Evolutionary conservation across 2,113 vertebrate genomes (phyloP).

Genomic region (Genyomyrus donnyi): DNA sequence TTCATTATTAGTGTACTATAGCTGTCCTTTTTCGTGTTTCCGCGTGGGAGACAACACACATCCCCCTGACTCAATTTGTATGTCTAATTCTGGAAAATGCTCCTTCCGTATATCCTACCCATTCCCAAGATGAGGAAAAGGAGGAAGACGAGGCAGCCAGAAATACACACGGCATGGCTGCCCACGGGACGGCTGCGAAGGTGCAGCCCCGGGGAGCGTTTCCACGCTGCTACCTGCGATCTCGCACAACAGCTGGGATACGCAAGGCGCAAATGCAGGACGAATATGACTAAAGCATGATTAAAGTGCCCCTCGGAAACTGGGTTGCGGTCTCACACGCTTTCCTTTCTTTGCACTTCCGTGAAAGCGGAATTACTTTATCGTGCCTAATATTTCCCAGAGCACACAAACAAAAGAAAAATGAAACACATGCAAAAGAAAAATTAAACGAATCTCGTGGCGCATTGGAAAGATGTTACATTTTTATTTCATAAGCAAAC

Average conservation of each 20-base stretch:
- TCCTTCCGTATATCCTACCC: not conserved
- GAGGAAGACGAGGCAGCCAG: not conserved
- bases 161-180: not conserved
- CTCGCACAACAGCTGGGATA: not conserved
- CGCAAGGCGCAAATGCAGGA: not conserved
- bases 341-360: not conserved
- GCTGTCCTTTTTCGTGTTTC: not conserved
- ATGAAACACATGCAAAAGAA: not conserved
- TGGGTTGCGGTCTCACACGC: not conserved
- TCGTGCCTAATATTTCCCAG: slow-evolving; percentile 2
- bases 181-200: not conserved
- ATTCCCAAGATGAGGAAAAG: not conserved
- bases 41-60: not conserved
- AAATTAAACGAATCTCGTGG: not conserved
- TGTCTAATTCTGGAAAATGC: not conserved
- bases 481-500: not conserved
- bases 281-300: not conserved
- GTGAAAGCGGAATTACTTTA: not conserved
- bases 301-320: not conserved
- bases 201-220: not conserved
- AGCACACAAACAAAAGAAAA: not conserved
- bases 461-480: not conserved
- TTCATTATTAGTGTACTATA: too few relatives aligned
- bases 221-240: not conserved
- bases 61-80: not conserved